These are phyloP conservation scores for Aphaenogaster ashmeadi DNA, from an alignment of 1,140 invertebrate genomes.

Conservation along the genomic window DNA sequence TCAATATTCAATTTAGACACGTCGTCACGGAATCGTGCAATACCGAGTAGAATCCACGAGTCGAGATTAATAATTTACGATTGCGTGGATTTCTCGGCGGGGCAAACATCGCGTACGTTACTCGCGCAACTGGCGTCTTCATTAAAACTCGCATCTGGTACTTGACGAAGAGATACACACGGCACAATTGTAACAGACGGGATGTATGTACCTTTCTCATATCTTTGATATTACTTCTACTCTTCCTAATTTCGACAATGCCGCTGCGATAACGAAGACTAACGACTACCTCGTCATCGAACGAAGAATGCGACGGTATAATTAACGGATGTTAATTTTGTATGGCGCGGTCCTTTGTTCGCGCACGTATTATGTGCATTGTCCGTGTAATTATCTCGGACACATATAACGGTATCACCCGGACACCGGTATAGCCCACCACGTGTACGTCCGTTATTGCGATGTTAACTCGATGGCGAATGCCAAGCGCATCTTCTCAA, in stretches of 20 bases:
- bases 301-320: neutral
- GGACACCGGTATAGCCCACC: neutral
- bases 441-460: constrained; percentile 34
- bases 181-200: neutral
- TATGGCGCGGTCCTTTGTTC: constrained; percentile 7
- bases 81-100: neutral
- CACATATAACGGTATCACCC: constrained; percentile 13
- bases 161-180: neutral
- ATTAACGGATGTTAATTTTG: constrained; percentile 36
- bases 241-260: neutral
- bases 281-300: neutral
- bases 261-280: neutral
- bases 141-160: constrained; percentile 11
- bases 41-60: neutral
- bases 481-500: constrained; percentile 52
- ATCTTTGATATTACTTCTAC: neutral
- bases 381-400: constrained; percentile 39
- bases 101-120: neutral
- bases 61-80: constrained; percentile 45
- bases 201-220: neutral
- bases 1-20: constrained; percentile 35
- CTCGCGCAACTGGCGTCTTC: constrained; percentile 14
- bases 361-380: constrained; percentile 29
- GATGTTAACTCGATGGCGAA: constrained; percentile 43
- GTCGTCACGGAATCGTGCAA: neutral